Conservation (phyloP, 2,888 invertebrate species). For the Sinhomidia bicolor region DNA sequence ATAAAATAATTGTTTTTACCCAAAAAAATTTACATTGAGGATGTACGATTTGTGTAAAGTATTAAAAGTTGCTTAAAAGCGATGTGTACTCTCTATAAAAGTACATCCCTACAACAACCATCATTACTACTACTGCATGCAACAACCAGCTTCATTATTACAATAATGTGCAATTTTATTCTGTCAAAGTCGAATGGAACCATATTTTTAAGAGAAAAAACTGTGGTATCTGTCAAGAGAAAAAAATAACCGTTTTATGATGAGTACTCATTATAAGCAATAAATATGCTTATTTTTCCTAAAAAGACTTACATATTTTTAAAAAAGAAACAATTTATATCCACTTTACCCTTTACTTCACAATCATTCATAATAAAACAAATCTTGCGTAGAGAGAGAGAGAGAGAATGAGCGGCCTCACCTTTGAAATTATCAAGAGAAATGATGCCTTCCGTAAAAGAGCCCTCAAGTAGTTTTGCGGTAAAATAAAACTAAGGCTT, state of each 20-base stretch:
- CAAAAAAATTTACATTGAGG: constrained; percentile 18
- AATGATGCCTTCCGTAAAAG: constrained; percentile 27
- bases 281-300: constrained; percentile 47
- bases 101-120: too few relatives aligned
- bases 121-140: not conserved
- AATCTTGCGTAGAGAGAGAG: not conserved
- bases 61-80: constrained; percentile 14
- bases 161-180: constrained; percentile 45
- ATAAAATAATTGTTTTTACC: constrained; percentile 48
- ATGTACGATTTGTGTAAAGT: constrained; percentile 9
- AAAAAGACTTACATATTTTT: constrained; percentile 28
- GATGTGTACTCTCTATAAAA: not conserved
- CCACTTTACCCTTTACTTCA: not conserved
- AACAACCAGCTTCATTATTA: not conserved
- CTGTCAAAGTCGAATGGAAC: constrained; percentile 33
- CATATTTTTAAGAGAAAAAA: constrained; percentile 60
- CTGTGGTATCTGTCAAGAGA: constrained; percentile 45
- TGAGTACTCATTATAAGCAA: constrained; percentile 44
- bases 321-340: not conserved
- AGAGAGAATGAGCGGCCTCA: constrained; percentile 42
- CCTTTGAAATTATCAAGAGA: constrained; percentile 26
- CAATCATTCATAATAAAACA: not conserved
- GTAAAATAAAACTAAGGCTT: constrained; percentile 25
- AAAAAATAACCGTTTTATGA: constrained; percentile 48
- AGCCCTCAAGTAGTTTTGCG: constrained; percentile 61